phyloP scores from a whole-genome alignment of 2,113 vertebrate genomes.

The Serinus canaria region DNA sequence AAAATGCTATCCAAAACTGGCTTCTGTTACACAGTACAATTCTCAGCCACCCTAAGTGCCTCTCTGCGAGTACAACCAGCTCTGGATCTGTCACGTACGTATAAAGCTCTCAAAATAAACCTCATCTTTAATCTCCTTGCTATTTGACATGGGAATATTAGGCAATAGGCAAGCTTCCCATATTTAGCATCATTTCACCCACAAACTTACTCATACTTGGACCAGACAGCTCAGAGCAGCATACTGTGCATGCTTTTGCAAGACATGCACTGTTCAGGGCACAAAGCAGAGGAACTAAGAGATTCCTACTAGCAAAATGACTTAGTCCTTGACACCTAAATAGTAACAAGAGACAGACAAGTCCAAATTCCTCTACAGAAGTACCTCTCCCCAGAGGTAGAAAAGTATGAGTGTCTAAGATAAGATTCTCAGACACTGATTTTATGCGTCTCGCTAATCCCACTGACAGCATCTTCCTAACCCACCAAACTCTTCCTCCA shows the following conservation, averaged over 20 bases:
- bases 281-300: background rate
- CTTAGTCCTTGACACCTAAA: background rate
- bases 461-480: background rate
- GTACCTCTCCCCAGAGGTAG: background rate
- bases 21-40: background rate
- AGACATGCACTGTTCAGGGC: background rate
- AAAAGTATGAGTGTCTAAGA: background rate
- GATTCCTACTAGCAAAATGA: background rate
- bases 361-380: background rate
- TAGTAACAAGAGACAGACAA: background rate
- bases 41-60: background rate
- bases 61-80: background rate
- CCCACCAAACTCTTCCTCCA: background rate
- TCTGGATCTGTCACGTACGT: background rate
- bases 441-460: background rate
- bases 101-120: slow-evolving; percentile 11
- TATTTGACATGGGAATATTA: slow-evolving; percentile 8
- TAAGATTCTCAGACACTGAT: accelerated
- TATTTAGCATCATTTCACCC: slow-evolving; percentile 40
- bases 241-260: background rate
- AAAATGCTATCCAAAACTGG: background rate
- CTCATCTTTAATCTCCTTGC: slow-evolving; percentile 13
- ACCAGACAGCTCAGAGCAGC: background rate
- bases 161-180: slow-evolving; percentile 28
- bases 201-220: slow-evolving; percentile 32